phyloP scores from a whole-genome alignment of 2,113 vertebrate species.

The Rhadina sibilatrix region DNA sequence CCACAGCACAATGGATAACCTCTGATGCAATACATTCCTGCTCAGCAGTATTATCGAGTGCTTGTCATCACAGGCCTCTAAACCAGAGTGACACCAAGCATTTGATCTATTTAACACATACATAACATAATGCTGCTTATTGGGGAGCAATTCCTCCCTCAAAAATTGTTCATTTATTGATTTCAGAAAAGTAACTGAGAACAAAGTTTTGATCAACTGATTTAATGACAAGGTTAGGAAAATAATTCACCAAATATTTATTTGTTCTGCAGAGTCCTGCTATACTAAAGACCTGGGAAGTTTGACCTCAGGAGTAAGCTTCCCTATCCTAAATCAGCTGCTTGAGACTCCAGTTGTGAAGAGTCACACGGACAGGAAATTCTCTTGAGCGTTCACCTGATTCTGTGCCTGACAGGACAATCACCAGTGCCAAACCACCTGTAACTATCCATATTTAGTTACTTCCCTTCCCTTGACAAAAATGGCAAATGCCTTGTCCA shows the following conservation, averaged over 20 bases:
- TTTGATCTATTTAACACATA: neutral
- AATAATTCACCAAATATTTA: neutral
- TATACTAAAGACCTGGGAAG: neutral
- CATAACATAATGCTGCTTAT: neutral
- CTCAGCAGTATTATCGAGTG: neutral
- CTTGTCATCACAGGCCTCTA: neutral
- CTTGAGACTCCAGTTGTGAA: neutral
- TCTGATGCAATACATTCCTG: neutral
- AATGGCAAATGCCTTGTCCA: neutral
- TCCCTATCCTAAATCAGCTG: neutral
- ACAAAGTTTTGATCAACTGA: neutral
- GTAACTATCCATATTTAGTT: accelerated
- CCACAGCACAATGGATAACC: neutral
- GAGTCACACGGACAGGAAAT: neutral
- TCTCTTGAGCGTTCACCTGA: neutral
- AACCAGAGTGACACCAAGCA: neutral
- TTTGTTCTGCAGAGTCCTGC: neutral
- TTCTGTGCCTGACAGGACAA: neutral
- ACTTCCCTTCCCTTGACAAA: neutral
- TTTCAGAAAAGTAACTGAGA: neutral
- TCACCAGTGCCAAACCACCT: neutral
- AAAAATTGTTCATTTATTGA: neutral
- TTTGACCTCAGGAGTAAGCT: neutral
- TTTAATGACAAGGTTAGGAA: neutral
- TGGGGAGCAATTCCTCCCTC: neutral